These are phyloP conservation scores for Tetrax tetrax DNA, from an alignment of 2,113 vertebrate genomes.

Conservation along the genomic window DNA sequence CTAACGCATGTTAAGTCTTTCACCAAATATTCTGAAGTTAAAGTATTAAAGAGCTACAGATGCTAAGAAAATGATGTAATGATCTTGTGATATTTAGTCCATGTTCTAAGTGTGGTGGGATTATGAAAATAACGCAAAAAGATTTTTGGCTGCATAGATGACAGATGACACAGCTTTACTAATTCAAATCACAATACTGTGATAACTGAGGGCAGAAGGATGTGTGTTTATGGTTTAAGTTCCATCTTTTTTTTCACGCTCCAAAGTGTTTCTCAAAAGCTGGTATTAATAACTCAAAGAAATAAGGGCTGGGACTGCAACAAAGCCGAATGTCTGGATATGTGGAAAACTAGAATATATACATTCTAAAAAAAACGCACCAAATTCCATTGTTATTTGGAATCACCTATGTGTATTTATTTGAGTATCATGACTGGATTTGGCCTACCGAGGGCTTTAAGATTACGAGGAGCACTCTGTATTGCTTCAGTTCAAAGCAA, in stretches of 20 bases:
- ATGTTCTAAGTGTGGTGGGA: background rate
- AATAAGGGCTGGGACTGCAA: background rate
- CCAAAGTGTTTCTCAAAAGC: background rate
- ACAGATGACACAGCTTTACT: background rate
- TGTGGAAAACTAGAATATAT: background rate
- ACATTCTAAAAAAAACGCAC: background rate
- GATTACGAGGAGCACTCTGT: background rate
- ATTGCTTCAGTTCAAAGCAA: background rate
- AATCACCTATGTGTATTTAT: background rate
- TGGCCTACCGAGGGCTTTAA: background rate
- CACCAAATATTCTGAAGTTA: constrained; percentile 38
- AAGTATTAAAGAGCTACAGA: constrained; percentile 21
- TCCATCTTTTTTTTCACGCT: background rate
- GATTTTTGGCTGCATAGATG: background rate
- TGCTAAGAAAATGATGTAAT: constrained; percentile 40
- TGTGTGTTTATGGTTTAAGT: background rate
- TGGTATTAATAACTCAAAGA: background rate
- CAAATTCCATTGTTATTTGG: background rate
- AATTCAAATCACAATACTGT: background rate
- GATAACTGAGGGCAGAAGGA: background rate
- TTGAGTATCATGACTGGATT: background rate
- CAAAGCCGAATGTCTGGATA: background rate
- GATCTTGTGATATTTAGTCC: constrained; percentile 21
- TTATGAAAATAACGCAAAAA: background rate
- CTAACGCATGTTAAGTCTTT: background rate